Base-by-base conservation (phyloP, 2,888 invertebrate genomes). In the Torymus tubicola region DNA sequence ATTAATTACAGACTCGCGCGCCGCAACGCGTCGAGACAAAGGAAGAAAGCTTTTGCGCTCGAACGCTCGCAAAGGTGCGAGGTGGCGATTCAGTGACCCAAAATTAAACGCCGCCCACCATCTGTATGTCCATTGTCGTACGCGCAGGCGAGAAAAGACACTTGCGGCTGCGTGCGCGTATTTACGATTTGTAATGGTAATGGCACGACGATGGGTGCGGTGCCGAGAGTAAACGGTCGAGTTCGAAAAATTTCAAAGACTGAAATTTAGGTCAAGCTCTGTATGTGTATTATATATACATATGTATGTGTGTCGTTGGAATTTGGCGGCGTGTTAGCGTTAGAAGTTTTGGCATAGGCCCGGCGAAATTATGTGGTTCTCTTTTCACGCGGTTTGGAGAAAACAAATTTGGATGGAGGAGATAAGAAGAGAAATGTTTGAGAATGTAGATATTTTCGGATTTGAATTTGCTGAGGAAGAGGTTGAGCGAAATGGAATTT, bases 1-100 rank as follows among this genome's bases (percentile, higher is more conserved):
- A 42, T 42, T 42, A 42, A 42, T 42, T 31, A 55, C n/a, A 57
- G n/a, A 12, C 69, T 55, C 14, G 31, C 12, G 31, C 21, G 12
- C 21, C 55, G 53, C 55, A 68, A 55, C 52, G n/a, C 12, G 5
- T 24, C 5, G 21, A 16, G 55, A 31, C 55, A 69, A 69, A 69
- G 69, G 14, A 16, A 24, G 18, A 69, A 31, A 69, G 53, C 55
- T 55, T 52, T 24, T 16, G n/a, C 16, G 31, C 55, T 31, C 11
- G 31, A n/a, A 57, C 24, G 31, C 55, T 13, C n/a, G 21, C 55
- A 11, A 16, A 63, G 16, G n/a, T 2, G 42, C n/a, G 11, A 73
- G 64, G 60, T 68, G 70, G 64, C 55, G 65, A 85, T 87, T 86
- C 86, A 85, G 83, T 88, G 88, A 88, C 88, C 87, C 86, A 86